Percentiles rank a stretch among this genome's conserved stretches.
Conservation (phyloP, 2,797 vertebrate species). For the Alectoris magna region DNA sequence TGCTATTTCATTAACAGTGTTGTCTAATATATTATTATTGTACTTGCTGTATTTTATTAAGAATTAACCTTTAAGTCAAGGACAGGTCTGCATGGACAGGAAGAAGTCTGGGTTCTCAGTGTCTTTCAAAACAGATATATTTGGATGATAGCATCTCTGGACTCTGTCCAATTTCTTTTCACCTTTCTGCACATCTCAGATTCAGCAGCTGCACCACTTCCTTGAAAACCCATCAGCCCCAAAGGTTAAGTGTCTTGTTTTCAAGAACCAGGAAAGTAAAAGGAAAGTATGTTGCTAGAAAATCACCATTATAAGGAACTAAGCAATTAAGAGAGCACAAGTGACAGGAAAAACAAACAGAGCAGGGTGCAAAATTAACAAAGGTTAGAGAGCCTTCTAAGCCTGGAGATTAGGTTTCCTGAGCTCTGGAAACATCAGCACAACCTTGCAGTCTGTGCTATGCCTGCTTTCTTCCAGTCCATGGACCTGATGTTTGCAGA, state of each 20-base stretch:
- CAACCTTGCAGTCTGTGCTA: neutral
- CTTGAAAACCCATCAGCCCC: neutral
- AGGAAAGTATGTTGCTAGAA: neutral
- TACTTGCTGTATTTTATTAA: neutral
- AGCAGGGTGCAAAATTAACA: neutral
- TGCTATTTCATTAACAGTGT: slow-evolving; percentile 27
- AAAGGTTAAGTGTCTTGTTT: neutral
- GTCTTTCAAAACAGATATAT: neutral
- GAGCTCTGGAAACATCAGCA: neutral
- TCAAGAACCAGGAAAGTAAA: neutral
- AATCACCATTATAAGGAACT: neutral
- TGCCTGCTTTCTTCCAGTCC: neutral
- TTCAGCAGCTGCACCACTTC: neutral
- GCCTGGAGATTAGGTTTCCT: neutral
- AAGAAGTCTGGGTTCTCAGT: neutral
- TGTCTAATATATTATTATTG: neutral
- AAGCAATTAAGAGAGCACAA: neutral
- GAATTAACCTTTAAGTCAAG: neutral
- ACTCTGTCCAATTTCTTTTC: neutral
- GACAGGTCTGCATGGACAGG: neutral
- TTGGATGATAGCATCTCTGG: neutral
- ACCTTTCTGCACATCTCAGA: neutral
- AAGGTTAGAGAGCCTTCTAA: neutral
- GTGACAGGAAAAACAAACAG: neutral
- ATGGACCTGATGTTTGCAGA: neutral